Conservation (phyloP, 1,140 invertebrate genomes). For the Sitobion miscanthi region DNA sequence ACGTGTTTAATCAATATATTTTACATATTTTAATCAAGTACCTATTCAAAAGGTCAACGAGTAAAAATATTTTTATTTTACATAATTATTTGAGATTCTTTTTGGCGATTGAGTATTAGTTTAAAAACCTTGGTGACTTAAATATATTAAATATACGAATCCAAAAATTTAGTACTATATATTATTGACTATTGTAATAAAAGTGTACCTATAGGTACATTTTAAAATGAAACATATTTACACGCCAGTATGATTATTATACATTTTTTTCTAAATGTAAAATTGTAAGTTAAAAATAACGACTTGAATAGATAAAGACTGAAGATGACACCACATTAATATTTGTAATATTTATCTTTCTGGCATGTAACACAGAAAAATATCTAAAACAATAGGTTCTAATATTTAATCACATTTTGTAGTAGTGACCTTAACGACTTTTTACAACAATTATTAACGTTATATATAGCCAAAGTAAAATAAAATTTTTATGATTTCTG, state of each 20-base stretch:
- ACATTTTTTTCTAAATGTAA: background rate
- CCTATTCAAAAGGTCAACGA: background rate
- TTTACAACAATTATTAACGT: background rate
- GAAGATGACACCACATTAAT: background rate
- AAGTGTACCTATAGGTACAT: background rate
- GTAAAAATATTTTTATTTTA: background rate
- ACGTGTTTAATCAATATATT: background rate
- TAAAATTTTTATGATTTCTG: background rate
- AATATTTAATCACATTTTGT: background rate
- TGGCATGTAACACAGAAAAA: background rate
- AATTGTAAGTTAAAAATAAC: background rate
- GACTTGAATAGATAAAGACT: background rate
- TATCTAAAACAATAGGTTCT: background rate
- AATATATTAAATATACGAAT: background rate
- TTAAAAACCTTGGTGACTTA: background rate
- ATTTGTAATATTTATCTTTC: background rate
- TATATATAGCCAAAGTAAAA: background rate
- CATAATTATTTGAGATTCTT: background rate
- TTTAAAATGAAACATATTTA: background rate
- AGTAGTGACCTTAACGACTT: background rate
- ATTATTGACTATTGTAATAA: background rate
- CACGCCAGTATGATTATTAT: background rate
- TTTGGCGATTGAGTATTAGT: background rate
- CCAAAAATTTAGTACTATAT: background rate
- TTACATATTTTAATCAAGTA: background rate